These are phyloP conservation scores for Caenorhabditis brenneri DNA, from an alignment of 1,140 invertebrate genomes.

Conservation along the genomic window DNA sequence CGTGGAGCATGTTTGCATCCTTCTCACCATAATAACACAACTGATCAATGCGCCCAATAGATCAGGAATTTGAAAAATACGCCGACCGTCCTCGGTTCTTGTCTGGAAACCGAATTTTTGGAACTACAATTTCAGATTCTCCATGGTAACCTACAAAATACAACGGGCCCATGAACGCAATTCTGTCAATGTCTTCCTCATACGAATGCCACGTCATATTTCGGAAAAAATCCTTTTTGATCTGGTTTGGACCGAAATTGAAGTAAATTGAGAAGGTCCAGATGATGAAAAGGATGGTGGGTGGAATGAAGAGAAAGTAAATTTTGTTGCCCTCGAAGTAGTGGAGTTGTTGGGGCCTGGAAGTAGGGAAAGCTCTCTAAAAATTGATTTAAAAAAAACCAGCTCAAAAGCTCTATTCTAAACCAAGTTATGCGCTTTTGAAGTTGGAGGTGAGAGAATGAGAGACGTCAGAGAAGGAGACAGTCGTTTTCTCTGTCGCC, in stretches of 20 bases:
- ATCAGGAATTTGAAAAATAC: not conserved
- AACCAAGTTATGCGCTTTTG: no score
- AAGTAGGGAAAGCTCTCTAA: not conserved
- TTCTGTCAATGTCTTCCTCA: conserved; percentile 5
- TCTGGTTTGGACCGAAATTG: not conserved
- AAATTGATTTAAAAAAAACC: no score
- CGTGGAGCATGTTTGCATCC: no score
- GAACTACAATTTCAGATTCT: not conserved
- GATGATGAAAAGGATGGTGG: not conserved
- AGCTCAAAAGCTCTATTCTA: no score
- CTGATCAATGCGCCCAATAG: not conserved
- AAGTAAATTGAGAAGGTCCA: conserved; percentile 13
- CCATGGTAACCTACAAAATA: not conserved
- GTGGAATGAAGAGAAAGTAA: not conserved
- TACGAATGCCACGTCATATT: not conserved
- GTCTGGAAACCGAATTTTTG: not conserved
- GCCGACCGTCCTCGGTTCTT: not conserved
- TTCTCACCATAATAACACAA: not conserved
- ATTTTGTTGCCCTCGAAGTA: not conserved
- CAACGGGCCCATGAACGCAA: conserved; percentile 16
- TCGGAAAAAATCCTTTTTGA: conserved; percentile 26
- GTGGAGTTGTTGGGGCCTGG: not conserved
- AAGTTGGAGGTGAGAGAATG: no score
- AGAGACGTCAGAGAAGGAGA: no score
- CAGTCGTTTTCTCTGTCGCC: no score